Percentiles rank a stretch among this genome's conserved stretches.
phyloP scores from a whole-genome alignment of 2,888 invertebrate genomes.

The Rapana venosa region DNA sequence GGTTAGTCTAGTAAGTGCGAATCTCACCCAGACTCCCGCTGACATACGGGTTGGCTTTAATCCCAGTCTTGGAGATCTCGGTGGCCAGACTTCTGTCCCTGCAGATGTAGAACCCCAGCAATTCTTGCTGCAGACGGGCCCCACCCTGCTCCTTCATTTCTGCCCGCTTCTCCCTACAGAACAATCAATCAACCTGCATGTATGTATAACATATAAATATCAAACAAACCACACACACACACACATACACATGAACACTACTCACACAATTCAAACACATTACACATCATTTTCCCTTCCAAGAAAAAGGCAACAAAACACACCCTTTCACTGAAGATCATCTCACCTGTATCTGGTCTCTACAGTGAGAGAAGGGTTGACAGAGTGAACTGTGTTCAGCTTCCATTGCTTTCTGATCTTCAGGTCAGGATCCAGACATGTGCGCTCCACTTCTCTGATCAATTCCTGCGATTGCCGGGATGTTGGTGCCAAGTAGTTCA shows the following conservation, averaged over 20 bases:
- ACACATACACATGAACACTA: no score
- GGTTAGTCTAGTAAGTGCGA: neutral
- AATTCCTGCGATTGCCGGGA: neutral
- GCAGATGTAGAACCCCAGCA: neutral
- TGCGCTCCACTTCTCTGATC: neutral
- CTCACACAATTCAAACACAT: no score
- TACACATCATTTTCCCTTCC: no score
- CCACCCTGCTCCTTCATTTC: slow-evolving; percentile 6
- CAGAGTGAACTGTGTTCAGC: neutral
- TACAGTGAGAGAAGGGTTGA: neutral
- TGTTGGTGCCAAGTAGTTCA: neutral
- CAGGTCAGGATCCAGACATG: slow-evolving; percentile 2
- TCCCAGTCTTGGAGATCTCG: slow-evolving; percentile 8
- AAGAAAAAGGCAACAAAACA: neutral
- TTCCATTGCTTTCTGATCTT: slow-evolving; percentile 15
- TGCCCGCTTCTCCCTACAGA: neutral
- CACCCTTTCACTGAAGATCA: no score
- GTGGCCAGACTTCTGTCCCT: slow-evolving; percentile 2
- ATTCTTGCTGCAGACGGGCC: neutral
- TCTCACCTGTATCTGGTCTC: neutral
- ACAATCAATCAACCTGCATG: no score
- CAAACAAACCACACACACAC: no score
- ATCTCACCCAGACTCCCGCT: neutral
- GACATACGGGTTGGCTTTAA: neutral
- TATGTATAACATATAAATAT: neutral